Evolutionary conservation across 2,797 vertebrate genomes (phyloP), one percentile per base, ranked within the genome.

Genomic region (Epinephelus malabaricus): DNA sequence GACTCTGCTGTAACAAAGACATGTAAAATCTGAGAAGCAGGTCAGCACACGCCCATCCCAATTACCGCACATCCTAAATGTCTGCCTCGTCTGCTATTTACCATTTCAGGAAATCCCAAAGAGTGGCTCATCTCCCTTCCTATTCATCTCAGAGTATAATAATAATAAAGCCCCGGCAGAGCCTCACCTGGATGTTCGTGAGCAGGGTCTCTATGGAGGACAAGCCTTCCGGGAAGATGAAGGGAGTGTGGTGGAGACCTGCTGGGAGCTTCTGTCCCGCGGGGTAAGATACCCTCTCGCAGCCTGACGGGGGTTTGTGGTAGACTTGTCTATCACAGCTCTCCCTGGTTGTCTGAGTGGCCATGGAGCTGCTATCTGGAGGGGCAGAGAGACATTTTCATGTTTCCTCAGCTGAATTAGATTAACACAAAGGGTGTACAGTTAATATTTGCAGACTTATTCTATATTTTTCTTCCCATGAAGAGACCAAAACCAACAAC

Each of bases 151-250:
- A 15, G 63, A 76, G 81, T 46, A 83, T 81, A 87, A 92, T 89
- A 83, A 88, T 80, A 86, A 89, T 80, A 90, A 88, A 90, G 83
- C 88, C 85, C 84, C 80, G 45, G 85, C 87, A 94, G 86, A 96
- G 92, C 95, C 92, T 93, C 94, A 99, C 98, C 98, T 99, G 98
- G 94, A 99, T 99, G 93, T 99, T 99, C 82, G 98, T 99, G 93
- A 99, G 97, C 86, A 99, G 97, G 64, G 98, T 99, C 97, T 99
- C 98, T 96, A 99, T 99, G 93, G 98, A 99, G 92, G 98, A 99
- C 95, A 99, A 85, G 92, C 98, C 98, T 94, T 99, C 98, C 58
- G 98, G 98, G 94, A 99, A 99, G 92, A 99, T 97, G 93, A 99
- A 97, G 90, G 97, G 97, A 94, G 98, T 95, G 81, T 98, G 97